Base-by-base conservation (phyloP, 2,888 invertebrate species). In the Pimpla rufipes region DNA sequence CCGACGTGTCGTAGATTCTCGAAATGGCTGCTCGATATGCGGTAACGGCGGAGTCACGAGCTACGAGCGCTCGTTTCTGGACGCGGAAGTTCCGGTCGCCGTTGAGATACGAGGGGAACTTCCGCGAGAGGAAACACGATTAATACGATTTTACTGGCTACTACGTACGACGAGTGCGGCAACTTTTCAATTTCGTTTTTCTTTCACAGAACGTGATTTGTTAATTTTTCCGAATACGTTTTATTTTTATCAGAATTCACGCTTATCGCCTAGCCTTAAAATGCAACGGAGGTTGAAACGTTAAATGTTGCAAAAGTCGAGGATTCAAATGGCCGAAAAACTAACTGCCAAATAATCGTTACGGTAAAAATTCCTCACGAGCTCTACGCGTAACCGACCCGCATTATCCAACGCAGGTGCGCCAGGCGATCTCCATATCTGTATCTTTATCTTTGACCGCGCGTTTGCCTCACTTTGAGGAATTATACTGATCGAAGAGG, bases 401-500 rank as follows among this genome's bases (percentile, higher is more conserved):
- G n/a, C 35, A n/a, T 42, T 57, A 42, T 29, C 16, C 6, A 23
- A 23, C 16, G 21, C 52, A 40, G 7, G 37, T n/a, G 23, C n/a
- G 23, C 10, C 5, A 4, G 55, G 10, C 18, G 45, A 73, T 10
- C 47, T 35, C 8, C 45, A 73, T 73, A 64, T 64, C 35, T 57
- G 21, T 47, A 45, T 50, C 35, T 50, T 62, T 47, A 45, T 50
- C 35, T 50, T 62, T 21, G 4, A 62, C 18, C 62, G 40, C 37
- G 21, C 13, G 45, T 29, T 23, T 50, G 47, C 11, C 37, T 35
- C 62, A 35, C 73, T 62, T 62, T 62, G 35, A 45, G 37, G 45
- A 62, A 74, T 74, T 18, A 74, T 29, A 18, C 29, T 16, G 62
- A 73, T 62, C 18, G 62, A 73, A 59, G 29, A 29, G 73, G 59